phyloP scores from a whole-genome alignment of 2,888 invertebrate species.

The Byasa hedistus region DNA sequence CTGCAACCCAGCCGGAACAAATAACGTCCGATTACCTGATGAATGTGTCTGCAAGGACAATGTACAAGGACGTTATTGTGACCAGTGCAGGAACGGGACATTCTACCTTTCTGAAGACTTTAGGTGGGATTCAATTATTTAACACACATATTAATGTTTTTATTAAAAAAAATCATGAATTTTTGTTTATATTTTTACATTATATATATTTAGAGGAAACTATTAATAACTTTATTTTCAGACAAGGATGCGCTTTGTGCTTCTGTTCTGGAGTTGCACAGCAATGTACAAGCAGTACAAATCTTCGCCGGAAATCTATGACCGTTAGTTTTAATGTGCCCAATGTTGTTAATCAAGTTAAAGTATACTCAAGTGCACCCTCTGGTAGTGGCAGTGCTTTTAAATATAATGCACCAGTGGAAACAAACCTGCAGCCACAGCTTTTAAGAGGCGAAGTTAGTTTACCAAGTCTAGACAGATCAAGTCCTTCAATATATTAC shows the following conservation, averaged over 20 bases:
- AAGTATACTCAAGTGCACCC: slow-evolving; percentile 57
- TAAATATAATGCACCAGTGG: slow-evolving; percentile 57
- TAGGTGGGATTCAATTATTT: slow-evolving; percentile 45
- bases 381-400: slow-evolving; percentile 44
- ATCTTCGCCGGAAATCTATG: slow-evolving; percentile 81
- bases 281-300: slow-evolving; percentile 89
- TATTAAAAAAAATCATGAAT: too few species aligned
- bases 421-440: slow-evolving; percentile 62
- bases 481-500: slow-evolving; percentile 85
- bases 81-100: slow-evolving; percentile 90
- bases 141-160: background rate
- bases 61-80: slow-evolving; percentile 90
- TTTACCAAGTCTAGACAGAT: slow-evolving; percentile 80
- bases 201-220: background rate
- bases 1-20: slow-evolving; percentile 89
- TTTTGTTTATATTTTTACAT: too few species aligned
- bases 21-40: slow-evolving; percentile 56
- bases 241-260: slow-evolving; percentile 94
- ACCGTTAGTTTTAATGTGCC: slow-evolving; percentile 62
- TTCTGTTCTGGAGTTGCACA: slow-evolving; percentile 96
- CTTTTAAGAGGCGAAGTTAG: slow-evolving; percentile 81
- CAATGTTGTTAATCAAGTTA: slow-evolving; percentile 56
- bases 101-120: slow-evolving; percentile 88
- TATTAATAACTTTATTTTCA: slow-evolving; percentile 38
- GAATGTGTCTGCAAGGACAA: slow-evolving; percentile 74